These are phyloP conservation scores for Ephestia elutella DNA, from an alignment of 1,140 invertebrate genomes.

Conservation along the genomic window DNA sequence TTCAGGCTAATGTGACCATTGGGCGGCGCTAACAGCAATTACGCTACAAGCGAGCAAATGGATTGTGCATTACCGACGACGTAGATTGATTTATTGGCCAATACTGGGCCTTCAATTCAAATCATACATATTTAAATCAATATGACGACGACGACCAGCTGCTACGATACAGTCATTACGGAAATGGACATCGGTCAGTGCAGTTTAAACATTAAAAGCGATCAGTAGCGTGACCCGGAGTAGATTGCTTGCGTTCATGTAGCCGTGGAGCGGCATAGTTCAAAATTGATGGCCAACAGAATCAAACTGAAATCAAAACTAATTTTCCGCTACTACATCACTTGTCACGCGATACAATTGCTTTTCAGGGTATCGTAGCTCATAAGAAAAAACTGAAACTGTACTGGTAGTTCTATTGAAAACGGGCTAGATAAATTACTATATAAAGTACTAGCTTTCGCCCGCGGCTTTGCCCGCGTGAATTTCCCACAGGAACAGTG, in stretches of 20 bases:
- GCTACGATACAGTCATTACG: constrained; percentile 56
- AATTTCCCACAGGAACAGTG: no score
- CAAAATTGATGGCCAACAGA: constrained; percentile 35
- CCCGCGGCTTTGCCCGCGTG: no score
- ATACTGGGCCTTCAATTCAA: constrained; percentile 31
- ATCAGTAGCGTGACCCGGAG: constrained; percentile 39
- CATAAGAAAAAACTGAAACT: neutral
- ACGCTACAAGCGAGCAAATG: constrained; percentile 69
- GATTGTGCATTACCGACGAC: constrained; percentile 69
- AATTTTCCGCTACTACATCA: constrained; percentile 23
- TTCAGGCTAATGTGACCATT: constrained; percentile 64
- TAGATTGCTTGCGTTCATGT: constrained; percentile 39
- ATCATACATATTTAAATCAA: constrained; percentile 43
- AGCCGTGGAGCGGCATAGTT: constrained; percentile 19
- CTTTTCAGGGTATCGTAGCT: constrained; percentile 9
- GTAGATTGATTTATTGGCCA: constrained; percentile 68
- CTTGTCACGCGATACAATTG: constrained; percentile 35
- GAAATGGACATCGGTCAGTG: constrained; percentile 37
- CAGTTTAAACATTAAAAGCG: constrained; percentile 50
- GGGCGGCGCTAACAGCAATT: constrained; percentile 71
- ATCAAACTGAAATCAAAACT: constrained; percentile 28
- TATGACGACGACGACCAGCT: constrained; percentile 31
- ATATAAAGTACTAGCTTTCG: no score
- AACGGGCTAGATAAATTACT: no score
- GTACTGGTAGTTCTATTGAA: neutral